phyloP scores from a whole-genome alignment of 2,888 invertebrate genomes.

The Stenodema calcarata region DNA sequence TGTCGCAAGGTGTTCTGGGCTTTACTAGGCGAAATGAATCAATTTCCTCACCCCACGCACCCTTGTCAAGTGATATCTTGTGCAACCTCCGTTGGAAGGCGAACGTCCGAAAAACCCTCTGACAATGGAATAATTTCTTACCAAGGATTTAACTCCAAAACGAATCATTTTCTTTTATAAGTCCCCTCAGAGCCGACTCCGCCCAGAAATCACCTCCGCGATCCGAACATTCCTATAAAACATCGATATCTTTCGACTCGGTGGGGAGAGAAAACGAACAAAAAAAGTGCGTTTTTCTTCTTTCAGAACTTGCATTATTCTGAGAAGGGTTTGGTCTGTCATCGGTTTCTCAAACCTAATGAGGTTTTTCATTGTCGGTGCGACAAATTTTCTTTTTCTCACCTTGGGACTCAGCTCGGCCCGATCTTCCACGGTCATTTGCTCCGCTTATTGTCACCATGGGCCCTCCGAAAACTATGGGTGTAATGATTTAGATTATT shows the following conservation, averaged over 20 bases:
- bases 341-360: background rate
- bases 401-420: background rate
- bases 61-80: background rate
- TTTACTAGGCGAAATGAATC: background rate
- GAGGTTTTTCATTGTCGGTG: background rate
- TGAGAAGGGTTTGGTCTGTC: background rate
- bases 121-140: slow-evolving; percentile 19
- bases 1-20: background rate
- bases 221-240: background rate
- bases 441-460: background rate
- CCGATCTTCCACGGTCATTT: background rate
- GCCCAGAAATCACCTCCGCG: background rate
- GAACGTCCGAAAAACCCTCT: background rate
- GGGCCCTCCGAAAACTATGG: background rate
- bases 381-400: background rate
- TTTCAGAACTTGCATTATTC: background rate
- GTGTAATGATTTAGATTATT: background rate
- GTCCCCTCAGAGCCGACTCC: background rate
- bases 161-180: slow-evolving; percentile 10
- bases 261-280: no score
- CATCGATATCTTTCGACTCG: background rate
- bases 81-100: background rate
- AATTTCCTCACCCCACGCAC: background rate
- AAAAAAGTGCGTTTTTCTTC: background rate
- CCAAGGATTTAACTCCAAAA: slow-evolving; percentile 24